Base-by-base conservation (phyloP, 2,797 vertebrate genomes). In the Thaleichthys pacificus region DNA sequence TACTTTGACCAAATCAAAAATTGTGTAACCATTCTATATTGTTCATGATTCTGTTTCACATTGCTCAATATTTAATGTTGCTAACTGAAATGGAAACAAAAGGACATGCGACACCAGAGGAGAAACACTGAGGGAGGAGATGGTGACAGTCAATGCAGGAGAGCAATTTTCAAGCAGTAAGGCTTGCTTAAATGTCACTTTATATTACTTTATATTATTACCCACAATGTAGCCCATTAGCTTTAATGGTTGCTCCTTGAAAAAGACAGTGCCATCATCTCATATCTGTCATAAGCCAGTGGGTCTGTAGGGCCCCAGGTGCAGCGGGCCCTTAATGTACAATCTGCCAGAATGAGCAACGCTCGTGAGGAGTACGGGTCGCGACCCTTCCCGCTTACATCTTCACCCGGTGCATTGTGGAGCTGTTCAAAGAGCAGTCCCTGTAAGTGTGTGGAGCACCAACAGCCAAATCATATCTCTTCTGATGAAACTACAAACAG, bases 261-360 rank as follows among this genome's bases (percentile, higher is more conserved):
- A 49, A 75, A 66, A 4, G 35, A 66, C 28, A 76, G 24, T 66
- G 19, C 61, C 66, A 78, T 80, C 64, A 64, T 71, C 58, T 79
- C n/a, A 80, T 58, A 77, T 82, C 66, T 76, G 71, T 66, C 56
- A 68, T 70, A 26, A 68, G 56, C 73, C 68, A 72, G 60, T 77
- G 61, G 38, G 19, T 61, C 70, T 9, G 58, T 30, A 78, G 66
- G 60, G 68, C 77, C 60, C 61, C 72, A 73, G 75, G 75, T 70
- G 72, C 51, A 70, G 35, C 26, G 5, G 47, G 32, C 11, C 64
- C 63, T 35, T 70, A 73, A 73, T 71, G 65, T 68, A 70, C 63
- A 62, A 47, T 38, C 32, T n/a, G 30, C 30, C 24, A 22, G 26
- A 72, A 21, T 65, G 49, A 74, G 69, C 66, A 58, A 73, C 22